Conservation (phyloP, 1,140 invertebrate species). For the Ceratina calcarata region DNA sequence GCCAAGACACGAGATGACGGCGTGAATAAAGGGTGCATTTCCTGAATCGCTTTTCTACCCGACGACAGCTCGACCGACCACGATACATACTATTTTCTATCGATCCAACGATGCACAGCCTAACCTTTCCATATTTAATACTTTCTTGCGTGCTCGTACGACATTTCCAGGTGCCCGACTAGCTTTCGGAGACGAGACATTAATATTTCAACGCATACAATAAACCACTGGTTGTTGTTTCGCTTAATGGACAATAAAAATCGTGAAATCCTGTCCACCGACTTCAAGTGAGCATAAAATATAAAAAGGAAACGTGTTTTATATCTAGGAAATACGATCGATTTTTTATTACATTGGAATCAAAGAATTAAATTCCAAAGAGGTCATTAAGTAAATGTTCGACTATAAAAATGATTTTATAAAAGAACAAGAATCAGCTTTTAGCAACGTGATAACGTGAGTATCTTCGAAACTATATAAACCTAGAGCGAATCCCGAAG, state of each 20-base stretch:
- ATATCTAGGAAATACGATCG: no score
- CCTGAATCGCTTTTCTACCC: background rate
- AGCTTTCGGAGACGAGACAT: background rate
- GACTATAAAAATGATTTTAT: no score
- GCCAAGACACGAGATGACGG: background rate
- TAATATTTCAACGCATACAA: slow-evolving; percentile 27
- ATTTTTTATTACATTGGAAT: no score
- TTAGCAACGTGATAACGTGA: no score
- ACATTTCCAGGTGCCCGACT: slow-evolving; percentile 15
- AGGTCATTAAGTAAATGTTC: no score
- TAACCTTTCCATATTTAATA: slow-evolving; percentile 16
- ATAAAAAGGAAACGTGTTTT: no score
- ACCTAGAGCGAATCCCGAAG: no score
- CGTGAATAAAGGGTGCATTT: slow-evolving; percentile 7
- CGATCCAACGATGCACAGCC: slow-evolving; percentile 9
- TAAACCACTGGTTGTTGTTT: background rate
- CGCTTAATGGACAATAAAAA: slow-evolving; percentile 10
- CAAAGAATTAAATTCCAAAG: no score
- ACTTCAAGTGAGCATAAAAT: no score
- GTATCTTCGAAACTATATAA: no score
- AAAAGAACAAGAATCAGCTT: no score
- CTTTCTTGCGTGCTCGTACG: slow-evolving; percentile 21
- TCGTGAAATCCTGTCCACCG: no score
- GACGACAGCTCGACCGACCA: background rate
- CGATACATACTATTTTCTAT: background rate